Evolutionary conservation across 2,888 invertebrate genomes (phyloP).

Genomic region (Rhodophaea formosa): DNA sequence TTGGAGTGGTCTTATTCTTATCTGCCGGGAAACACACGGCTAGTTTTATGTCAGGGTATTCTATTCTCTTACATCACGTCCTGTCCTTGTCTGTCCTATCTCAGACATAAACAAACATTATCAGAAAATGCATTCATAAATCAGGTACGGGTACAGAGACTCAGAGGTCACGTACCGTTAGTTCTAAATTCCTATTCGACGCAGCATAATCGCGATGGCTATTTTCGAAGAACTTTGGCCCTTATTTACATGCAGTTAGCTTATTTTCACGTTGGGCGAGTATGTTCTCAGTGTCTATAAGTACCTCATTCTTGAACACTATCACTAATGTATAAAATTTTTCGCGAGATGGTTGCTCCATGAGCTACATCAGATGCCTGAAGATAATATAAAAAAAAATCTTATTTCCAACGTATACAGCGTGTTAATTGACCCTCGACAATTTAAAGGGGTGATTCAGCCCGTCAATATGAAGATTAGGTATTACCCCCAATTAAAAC

Average conservation of each 20-base stretch:
- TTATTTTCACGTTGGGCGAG: constrained; percentile 6
- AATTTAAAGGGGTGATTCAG: no score
- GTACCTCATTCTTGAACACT: no score
- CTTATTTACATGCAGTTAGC: constrained; percentile 11
- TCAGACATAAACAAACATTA: constrained; percentile 17
- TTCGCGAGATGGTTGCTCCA: no score
- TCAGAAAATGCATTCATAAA: constrained; percentile 23
- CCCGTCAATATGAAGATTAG: no score
- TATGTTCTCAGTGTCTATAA: not conserved
- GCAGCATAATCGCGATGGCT: constrained; percentile 55
- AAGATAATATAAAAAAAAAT: no score
- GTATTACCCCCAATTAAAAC: no score
- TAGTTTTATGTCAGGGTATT: not conserved
- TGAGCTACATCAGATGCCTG: no score
- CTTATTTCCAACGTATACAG: no score
- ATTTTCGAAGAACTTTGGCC: constrained; percentile 21
- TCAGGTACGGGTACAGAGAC: constrained; percentile 42
- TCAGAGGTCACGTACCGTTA: constrained; percentile 53
- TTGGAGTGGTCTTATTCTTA: no score
- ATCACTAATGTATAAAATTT: no score
- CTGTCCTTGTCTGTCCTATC: not conserved
- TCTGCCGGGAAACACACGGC: no score
- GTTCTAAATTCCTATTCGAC: constrained; percentile 53
- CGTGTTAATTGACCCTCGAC: no score
- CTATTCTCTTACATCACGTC: not conserved